These are phyloP conservation scores for Leptinotarsa texana DNA, from an alignment of 1,140 invertebrate genomes.

Conservation along the genomic window DNA sequence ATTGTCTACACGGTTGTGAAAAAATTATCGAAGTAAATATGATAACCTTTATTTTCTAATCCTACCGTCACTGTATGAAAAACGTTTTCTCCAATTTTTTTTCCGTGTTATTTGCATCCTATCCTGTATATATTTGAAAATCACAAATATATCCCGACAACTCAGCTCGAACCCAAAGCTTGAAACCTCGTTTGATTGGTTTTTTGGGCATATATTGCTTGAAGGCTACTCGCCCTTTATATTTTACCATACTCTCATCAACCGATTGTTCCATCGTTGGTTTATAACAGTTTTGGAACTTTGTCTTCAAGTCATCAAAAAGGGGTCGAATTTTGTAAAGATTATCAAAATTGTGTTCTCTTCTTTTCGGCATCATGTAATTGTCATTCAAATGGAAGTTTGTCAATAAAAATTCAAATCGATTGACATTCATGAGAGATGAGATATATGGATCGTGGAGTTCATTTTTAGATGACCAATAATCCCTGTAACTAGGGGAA, in stretches of 20 bases:
- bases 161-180: constrained; percentile 44
- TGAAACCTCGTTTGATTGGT: constrained; percentile 52
- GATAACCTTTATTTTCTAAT: no score
- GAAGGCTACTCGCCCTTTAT: constrained; percentile 49
- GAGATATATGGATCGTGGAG: no score
- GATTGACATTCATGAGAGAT: no score
- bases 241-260: constrained; percentile 54
- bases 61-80: constrained; percentile 28
- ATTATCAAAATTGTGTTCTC: constrained; percentile 50
- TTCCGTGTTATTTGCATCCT: constrained; percentile 15
- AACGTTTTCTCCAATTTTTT: constrained; percentile 18
- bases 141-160: constrained; percentile 29
- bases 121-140: constrained; percentile 36
- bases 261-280: constrained; percentile 41
- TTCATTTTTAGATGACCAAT: no score
- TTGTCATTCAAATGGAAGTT: constrained; percentile 54
- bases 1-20: constrained; percentile 27
- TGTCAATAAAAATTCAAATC: constrained; percentile 52
- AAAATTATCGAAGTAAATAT: constrained; percentile 37
- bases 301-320: constrained; percentile 44
- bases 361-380: constrained; percentile 43
- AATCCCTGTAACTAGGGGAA: constrained; percentile 38
- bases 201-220: constrained; percentile 54
- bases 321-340: constrained; percentile 53
- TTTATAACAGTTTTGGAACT: constrained; percentile 44